Evolutionary conservation across 1,140 invertebrate genomes (phyloP).

Genomic region (Chironomus striatipennis): DNA sequence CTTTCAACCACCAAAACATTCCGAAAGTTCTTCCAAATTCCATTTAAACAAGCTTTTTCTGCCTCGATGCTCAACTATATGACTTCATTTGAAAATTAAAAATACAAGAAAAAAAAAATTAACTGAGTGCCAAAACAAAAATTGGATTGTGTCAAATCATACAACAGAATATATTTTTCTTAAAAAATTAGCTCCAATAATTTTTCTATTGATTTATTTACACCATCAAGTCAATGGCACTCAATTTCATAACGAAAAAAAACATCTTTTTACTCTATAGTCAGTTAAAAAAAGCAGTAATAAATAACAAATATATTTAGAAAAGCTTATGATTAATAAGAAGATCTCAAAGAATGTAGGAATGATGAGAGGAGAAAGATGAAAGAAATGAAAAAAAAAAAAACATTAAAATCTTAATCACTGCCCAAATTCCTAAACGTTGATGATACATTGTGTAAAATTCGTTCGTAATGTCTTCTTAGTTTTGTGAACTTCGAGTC

Average conservation of each 20-base stretch:
- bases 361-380: not conserved
- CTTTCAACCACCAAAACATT: too few species aligned
- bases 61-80: too few species aligned
- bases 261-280: not conserved
- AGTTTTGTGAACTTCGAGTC: not conserved
- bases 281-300: conserved; percentile 5
- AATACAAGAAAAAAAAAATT: not conserved
- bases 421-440: conserved; percentile 15
- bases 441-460: not conserved
- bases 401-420: conserved; percentile 10
- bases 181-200: not conserved
- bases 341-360: not conserved
- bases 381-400: not conserved
- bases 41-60: too few species aligned
- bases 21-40: too few species aligned
- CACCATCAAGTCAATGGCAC: not conserved
- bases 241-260: not conserved
- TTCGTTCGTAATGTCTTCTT: not conserved
- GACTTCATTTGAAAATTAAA: too few species aligned
- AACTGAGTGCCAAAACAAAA: not conserved
- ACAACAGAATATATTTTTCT: not conserved
- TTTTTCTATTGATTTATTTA: not conserved
- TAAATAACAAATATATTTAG: not conserved
- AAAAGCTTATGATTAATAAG: not conserved
- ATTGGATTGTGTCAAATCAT: conserved; percentile 13